Conservation (phyloP, 2,888 invertebrate species). For the Nemoura dubitans region DNA sequence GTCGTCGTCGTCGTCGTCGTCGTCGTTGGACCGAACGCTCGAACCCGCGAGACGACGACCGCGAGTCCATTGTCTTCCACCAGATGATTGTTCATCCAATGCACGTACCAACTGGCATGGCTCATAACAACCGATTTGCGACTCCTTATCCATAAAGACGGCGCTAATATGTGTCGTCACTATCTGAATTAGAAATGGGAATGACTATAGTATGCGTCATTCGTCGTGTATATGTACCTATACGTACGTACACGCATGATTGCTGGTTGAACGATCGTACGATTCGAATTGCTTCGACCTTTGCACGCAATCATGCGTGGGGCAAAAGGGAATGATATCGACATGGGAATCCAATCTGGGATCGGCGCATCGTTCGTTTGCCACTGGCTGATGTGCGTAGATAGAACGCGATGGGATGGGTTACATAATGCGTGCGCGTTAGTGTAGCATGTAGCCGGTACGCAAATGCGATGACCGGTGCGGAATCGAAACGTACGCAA, state of each 20-base stretch:
- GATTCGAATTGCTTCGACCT: not conserved
- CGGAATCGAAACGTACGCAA: not conserved
- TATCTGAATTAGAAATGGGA: not conserved
- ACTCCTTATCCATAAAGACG: not conserved
- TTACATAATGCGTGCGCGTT: not conserved
- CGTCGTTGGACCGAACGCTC: not conserved
- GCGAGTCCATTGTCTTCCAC: constrained; percentile 1
- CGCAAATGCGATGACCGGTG: not conserved
- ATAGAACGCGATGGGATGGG: no score
- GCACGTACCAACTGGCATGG: not conserved
- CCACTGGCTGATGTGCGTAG: no score
- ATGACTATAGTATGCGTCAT: not conserved
- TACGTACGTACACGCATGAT: not conserved
- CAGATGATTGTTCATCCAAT: not conserved
- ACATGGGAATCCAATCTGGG: not conserved
- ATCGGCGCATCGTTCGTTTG: not conserved
- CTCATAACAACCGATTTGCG: not conserved
- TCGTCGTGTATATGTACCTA: not conserved
- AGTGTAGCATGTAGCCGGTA: not conserved
- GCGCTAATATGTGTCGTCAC: not conserved
- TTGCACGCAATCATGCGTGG: not conserved
- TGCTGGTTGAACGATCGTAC: not conserved
- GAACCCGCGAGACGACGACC: not conserved
- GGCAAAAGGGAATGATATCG: not conserved
- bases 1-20: no score